Percentiles rank a stretch among this genome's conserved stretches.
These are phyloP conservation scores for Noctilio leporinus DNA, from an alignment of 2,113 vertebrate species.

Conservation along the genomic window DNA sequence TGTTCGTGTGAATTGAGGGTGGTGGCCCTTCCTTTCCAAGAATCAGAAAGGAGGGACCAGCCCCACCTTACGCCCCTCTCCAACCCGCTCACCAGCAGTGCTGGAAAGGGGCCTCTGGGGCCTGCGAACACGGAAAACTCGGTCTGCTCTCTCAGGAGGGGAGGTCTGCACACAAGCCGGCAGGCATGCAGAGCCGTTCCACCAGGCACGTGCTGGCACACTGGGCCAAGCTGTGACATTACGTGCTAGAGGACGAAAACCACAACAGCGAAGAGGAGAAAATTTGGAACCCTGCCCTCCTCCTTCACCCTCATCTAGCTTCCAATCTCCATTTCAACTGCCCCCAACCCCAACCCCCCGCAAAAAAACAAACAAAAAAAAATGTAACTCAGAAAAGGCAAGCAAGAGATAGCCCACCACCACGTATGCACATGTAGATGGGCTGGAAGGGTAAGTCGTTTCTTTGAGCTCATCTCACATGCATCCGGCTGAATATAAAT, in stretches of 20 bases:
- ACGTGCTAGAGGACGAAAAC: not conserved
- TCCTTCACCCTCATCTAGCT: not conserved
- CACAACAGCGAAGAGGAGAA: not conserved
- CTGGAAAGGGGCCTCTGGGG: not conserved
- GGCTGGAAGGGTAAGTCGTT: conserved; percentile 75
- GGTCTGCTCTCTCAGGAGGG: not conserved
- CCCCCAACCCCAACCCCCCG: too few relatives aligned
- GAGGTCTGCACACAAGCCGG: conserved; percentile 30
- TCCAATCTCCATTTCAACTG: not conserved
- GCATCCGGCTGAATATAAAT: conserved; percentile 90
- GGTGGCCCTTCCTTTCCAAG: not conserved
- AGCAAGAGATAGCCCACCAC: not conserved
- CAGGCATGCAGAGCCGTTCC: conserved; percentile 22
- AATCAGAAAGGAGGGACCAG: not conserved
- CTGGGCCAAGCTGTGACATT: not conserved
- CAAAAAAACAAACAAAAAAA: not conserved
- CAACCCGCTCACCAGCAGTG: conserved; percentile 13
- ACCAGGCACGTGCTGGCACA: not conserved
- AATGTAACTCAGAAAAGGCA: not conserved
- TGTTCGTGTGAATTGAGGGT: not conserved
- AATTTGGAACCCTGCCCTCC: not conserved
- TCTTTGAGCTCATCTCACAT: conserved; percentile 91
- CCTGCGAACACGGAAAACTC: not conserved
- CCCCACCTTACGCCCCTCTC: not conserved
- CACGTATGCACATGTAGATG: conserved; percentile 47